Conservation (phyloP, 2,888 invertebrate species). For the Ferdinandea cuprea region DNA sequence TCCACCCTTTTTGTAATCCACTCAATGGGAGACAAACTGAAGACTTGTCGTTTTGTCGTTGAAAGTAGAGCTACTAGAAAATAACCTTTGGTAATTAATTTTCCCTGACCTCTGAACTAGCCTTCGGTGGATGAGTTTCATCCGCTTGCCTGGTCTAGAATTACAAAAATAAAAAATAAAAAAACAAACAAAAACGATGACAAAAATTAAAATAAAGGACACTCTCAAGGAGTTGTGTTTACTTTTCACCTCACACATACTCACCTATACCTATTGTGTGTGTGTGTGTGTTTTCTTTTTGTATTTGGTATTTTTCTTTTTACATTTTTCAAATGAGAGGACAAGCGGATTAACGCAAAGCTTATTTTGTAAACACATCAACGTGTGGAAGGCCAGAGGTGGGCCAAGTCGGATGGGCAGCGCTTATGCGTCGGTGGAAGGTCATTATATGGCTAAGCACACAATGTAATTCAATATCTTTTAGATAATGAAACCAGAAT, state of each 20-base stretch:
- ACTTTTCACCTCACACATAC: conserved; percentile 33
- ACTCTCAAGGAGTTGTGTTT: conserved; percentile 43
- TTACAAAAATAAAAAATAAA: conserved; percentile 14
- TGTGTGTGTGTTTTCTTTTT: conserved; percentile 28
- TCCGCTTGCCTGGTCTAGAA: conserved; percentile 34
- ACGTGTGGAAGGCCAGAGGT: conserved; percentile 39
- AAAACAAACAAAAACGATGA: not conserved
- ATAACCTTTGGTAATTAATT: conserved; percentile 65
- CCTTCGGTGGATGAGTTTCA: conserved; percentile 34
- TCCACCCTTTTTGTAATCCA: conserved; percentile 16
- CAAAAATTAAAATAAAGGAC: conserved; percentile 43
- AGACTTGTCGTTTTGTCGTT: not conserved
- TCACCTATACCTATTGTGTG: conserved; percentile 1
- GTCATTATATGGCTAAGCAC: conserved; percentile 59
- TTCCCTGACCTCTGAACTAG: conserved; percentile 59
- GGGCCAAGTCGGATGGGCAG: conserved; percentile 32
- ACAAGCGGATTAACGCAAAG: conserved; percentile 65
- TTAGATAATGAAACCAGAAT: conserved; percentile 4
- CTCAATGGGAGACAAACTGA: conserved; percentile 16
- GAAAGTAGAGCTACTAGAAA: not conserved
- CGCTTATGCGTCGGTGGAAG: conserved; percentile 36
- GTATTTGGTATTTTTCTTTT: too few relatives aligned
- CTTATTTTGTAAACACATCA: conserved; percentile 35
- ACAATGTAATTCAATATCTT: conserved; percentile 39
- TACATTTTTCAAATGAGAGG: conserved; percentile 67